These are phyloP conservation scores for Danionella dracula DNA, from an alignment of 2,797 vertebrate genomes.

Conservation along the genomic window DNA sequence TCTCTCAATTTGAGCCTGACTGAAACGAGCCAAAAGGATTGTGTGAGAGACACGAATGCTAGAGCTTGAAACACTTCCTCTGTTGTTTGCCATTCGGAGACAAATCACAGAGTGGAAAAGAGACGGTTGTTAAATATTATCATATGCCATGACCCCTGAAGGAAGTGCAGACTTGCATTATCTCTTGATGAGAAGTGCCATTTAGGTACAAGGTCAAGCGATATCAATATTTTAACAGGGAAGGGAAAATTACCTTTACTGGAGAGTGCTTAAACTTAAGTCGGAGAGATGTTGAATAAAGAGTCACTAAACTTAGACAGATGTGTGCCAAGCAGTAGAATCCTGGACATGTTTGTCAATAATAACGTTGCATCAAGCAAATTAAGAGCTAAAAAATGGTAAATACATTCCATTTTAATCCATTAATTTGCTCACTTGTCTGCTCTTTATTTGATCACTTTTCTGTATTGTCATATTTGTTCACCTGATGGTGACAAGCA, in stretches of 20 bases:
- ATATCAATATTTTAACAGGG: slow-evolving; percentile 5
- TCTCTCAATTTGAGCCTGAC: slow-evolving; percentile 14
- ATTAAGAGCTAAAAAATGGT: no score
- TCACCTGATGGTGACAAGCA: no score
- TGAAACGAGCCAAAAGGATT: slow-evolving; percentile 2
- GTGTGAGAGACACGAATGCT: neutral
- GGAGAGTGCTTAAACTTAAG: neutral
- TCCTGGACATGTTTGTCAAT: neutral
- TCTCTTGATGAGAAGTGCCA: slow-evolving; percentile 34
- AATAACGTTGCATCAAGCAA: no score
- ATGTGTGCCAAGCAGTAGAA: neutral
- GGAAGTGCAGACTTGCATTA: slow-evolving; percentile 41
- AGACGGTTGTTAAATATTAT: slow-evolving; percentile 27
- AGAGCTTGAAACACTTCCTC: slow-evolving; percentile 7
- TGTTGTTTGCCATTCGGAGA: slow-evolving; percentile 23
- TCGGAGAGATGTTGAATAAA: neutral
- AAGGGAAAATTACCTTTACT: neutral
- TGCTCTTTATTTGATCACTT: no score
- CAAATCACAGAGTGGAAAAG: no score
- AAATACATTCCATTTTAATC: no score
- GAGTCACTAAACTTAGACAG: neutral
- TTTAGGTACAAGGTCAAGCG: slow-evolving; percentile 28
- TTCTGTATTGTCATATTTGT: no score
- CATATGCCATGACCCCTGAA: slow-evolving; percentile 33
- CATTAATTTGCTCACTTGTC: no score